Evolutionary conservation across 2,797 vertebrate genomes (phyloP).

Genomic region (Cryptoprocta ferox): DNA sequence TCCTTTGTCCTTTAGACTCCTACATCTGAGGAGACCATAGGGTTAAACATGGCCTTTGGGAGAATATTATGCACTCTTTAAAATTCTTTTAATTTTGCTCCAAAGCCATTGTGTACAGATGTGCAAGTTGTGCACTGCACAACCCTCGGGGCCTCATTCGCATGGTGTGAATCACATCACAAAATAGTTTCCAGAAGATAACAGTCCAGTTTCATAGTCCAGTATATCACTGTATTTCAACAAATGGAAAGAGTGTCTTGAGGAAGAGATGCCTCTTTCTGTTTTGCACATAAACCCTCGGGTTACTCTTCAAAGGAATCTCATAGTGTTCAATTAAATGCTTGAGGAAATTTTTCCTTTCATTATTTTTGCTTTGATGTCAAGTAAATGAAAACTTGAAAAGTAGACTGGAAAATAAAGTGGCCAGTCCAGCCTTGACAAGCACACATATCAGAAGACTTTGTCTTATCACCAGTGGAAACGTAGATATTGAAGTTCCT

Average conservation of each 20-base stretch:
- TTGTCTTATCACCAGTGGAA: neutral
- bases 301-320: conserved; percentile 56
- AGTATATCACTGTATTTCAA: neutral
- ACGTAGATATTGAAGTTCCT: neutral
- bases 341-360: conserved; percentile 34
- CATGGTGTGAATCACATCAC: neutral
- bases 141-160: neutral
- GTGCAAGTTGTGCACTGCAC: neutral
- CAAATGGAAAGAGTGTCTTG: neutral
- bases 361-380: conserved; percentile 62
- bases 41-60: neutral
- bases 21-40: neutral
- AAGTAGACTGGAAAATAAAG: conserved; percentile 45
- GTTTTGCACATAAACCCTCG: neutral
- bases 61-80: neutral
- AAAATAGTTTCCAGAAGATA: neutral
- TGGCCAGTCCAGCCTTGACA: conserved; percentile 27
- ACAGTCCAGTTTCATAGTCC: neutral
- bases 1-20: neutral
- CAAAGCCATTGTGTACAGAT: neutral
- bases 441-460: conserved; percentile 7
- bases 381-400: conserved; percentile 58
- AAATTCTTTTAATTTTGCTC: neutral
- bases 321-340: conserved; percentile 2
- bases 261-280: neutral